Base-by-base conservation (phyloP, 2,888 invertebrate genomes). In the Acleris emargana region DNA sequence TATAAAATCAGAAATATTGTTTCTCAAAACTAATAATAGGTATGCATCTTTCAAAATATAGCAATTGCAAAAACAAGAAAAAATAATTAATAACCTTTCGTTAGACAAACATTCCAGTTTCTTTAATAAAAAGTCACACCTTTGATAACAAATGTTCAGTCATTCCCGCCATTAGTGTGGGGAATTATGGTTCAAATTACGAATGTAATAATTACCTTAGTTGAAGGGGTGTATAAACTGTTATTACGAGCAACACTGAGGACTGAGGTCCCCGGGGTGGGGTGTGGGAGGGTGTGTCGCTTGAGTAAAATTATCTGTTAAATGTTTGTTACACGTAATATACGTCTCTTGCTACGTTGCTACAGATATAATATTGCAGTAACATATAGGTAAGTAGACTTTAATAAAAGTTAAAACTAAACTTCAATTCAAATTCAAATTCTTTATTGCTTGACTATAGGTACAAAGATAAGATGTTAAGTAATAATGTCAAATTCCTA, bases 1-100 rank as follows among this genome's bases (percentile, higher is more conserved):
- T 28, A 28, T 9, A 28, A 28, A 28, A 25, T 25, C 25, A 1
- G 9, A 9, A 25, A 25, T 5, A 32, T 32, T 11, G 9, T 13
- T 32, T 11, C 3, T 11, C 13, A 3, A 9, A 32, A 32, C 9
- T 3, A 11, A 32, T 11, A 32, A 32, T 11, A 38, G 3, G 3
- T 11, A 2, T 11, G 38, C 13, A 38, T 32, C 11, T 11, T 11
- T 2, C 0, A 13, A 38, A 59, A 45, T n/a, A 45, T 16, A 17
- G 5, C 2, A 22, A n/a, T 9, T 32, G 25, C 0, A 18, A 49
- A 38, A 25, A 58, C n/a, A 17, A 49, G 42, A 38, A 25, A 53
- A 49, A 53, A 25, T 59, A 64, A 59, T 64, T 59, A 64, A 64
- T 64, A 42, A 64, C 20, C 58, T 28, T 16, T 52, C 25, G 49